Percentiles rank a stretch among this genome's conserved stretches.
Evolutionary conservation across 2,113 vertebrate genomes (phyloP).

Genomic region (Mesoclemmys tuberculata): DNA sequence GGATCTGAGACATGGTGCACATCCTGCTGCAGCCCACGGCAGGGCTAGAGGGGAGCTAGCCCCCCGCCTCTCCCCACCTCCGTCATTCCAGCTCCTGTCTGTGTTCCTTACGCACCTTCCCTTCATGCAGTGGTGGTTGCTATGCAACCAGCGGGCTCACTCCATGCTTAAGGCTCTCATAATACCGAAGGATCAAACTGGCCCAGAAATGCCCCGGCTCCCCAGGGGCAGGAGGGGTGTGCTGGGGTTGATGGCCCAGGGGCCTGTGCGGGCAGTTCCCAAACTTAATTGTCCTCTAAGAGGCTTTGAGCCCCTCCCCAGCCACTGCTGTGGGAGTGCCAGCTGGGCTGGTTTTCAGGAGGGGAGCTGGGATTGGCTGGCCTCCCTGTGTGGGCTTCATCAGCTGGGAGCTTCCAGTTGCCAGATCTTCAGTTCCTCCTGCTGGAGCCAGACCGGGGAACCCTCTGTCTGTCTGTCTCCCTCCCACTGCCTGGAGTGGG

Average conservation of each 20-base stretch:
- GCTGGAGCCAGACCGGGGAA: conserved; percentile 20
- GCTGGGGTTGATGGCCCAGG: rapidly evolving
- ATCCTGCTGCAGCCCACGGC: neutral
- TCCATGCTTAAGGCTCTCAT: conserved; percentile 69
- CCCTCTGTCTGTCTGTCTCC: neutral
- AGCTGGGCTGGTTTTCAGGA: neutral
- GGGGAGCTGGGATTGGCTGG: conserved; percentile 60
- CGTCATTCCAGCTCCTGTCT: neutral
- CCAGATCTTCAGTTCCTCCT: neutral
- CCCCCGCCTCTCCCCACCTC: neutral
- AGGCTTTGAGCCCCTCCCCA: conserved; percentile 27
- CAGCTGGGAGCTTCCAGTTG: neutral
- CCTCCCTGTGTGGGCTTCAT: conserved; percentile 59
- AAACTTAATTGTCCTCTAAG: conserved; percentile 20
- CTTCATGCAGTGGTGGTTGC: conserved; percentile 62
- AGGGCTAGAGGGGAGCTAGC: neutral
- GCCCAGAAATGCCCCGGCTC: conserved; percentile 66
- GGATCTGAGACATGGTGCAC: neutral
- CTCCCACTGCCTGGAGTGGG: neutral
- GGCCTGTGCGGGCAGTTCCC: neutral
- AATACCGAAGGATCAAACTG: conserved; percentile 64
- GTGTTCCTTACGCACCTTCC: conserved; percentile 50
- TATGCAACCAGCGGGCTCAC: conserved; percentile 68
- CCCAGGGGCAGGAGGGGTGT: neutral
- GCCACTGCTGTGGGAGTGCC: neutral